Evolutionary conservation across 2,888 invertebrate species (phyloP).

Genomic region (Hypomecis atomaria): DNA sequence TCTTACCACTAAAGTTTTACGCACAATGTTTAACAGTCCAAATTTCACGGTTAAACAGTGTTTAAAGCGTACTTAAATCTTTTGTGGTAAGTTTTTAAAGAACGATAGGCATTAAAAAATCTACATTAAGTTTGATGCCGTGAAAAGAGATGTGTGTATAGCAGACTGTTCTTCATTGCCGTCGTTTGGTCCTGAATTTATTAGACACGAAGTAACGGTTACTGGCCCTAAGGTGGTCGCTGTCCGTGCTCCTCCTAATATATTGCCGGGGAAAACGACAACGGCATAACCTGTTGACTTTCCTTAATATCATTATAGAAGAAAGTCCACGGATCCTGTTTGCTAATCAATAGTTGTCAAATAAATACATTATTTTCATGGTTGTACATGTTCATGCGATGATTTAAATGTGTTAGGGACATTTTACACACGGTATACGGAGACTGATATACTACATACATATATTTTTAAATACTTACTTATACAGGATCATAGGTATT

Average conservation of each 20-base stretch:
- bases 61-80: no score
- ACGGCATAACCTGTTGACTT: constrained; percentile 67
- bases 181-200: constrained; percentile 79
- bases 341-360: neutral
- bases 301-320: constrained; percentile 65
- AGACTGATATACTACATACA: no score
- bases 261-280: constrained; percentile 63
- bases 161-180: constrained; percentile 71
- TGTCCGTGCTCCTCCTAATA: constrained; percentile 57
- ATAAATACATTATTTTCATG: no score
- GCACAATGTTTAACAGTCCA: no score
- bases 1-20: no score
- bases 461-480: no score
- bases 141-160: constrained; percentile 77
- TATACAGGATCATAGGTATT: no score
- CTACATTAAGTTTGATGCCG: constrained; percentile 32
- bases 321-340: constrained; percentile 3
- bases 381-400: no score
- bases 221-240: constrained; percentile 61
- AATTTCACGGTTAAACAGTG: no score
- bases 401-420: no score
- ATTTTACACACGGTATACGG: no score
- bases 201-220: constrained; percentile 80
- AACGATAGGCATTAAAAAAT: neutral
- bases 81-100: no score